Evolutionary conservation across 2,797 vertebrate species (phyloP), one percentile per base, ranked within the genome.

Genomic region (Chaetodon trifasciatus): DNA sequence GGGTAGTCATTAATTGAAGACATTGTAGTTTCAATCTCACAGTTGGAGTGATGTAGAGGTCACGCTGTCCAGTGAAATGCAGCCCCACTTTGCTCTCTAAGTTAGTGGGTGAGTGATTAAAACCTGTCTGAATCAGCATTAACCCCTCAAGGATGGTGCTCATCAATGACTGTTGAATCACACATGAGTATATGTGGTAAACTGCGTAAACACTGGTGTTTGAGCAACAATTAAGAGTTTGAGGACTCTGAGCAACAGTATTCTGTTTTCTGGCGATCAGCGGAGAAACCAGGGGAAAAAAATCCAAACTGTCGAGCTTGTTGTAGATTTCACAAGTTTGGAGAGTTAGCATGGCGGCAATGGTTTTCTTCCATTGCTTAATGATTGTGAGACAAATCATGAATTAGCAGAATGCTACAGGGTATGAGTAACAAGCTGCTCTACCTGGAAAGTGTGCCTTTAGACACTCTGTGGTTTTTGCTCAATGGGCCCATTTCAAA

Each of bases 121-220:
- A 73, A 78, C 35, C 35, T 78, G 79, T 46, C 23, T 10, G 11
- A 80, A 81, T 85, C 74, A 73, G 67, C 49, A 35, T 53, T 8
- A 6, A 46, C 65, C 44, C 40, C 55, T 79, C 21, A 42, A 74
- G 53, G 39, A 65, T 40, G 32, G 46, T 63, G 32, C 24, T 50
- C 74, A 63, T 69, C 55, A 57, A 15, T 17, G 4, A 13, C 39
- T 67, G 78, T 81, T 88, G 61, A 86, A 70, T 81, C 79, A 76
- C 24, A 76, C n/a, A 52, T 1, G 1, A 50, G 46, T 0, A 5
- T 39, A 39, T 49, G 6, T 0, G 0, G 53, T 40, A 3, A 12
- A 47, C 66, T 24, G 32, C 63, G 39, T 35, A 64, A 72, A 62
- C 44, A 44, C n/a, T 52, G 64, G 35, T 4, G 8, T 15, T 56